Conservation (phyloP, 2,888 invertebrate species). For the Saturnia japonica region DNA sequence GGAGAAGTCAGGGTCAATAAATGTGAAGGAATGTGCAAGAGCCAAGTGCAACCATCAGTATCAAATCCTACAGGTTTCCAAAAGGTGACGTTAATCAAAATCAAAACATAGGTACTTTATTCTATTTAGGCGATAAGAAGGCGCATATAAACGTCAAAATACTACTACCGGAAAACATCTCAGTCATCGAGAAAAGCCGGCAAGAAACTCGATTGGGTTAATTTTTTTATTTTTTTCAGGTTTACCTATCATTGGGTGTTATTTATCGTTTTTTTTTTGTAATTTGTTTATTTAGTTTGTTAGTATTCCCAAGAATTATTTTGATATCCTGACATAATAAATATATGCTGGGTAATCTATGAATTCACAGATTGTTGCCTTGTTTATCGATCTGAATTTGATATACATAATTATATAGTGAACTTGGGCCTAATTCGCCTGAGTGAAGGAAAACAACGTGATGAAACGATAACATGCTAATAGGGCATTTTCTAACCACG, state of each 20-base stretch:
- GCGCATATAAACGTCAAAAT: too few species aligned
- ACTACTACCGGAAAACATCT: too few species aligned
- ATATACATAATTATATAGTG: not conserved
- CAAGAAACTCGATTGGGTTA: too few species aligned
- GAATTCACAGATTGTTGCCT: not conserved
- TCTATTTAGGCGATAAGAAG: too few species aligned
- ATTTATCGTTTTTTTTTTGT: too few species aligned
- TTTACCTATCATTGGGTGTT: not conserved
- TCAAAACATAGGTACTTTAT: too few species aligned
- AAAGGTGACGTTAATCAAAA: slow-evolving; percentile 81
- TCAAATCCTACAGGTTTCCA: slow-evolving; percentile 93
- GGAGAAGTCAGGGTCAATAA: slow-evolving; percentile 95
- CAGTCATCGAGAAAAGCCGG: too few species aligned
- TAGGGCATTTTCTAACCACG: too few species aligned
- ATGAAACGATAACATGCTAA: not conserved
- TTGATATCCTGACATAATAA: not conserved
- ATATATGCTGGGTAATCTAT: too few species aligned
- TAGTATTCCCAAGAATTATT: not conserved
- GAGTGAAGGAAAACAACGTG: not conserved
- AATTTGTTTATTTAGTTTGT: too few species aligned
- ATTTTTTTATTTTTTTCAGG: too few species aligned
- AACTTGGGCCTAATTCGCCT: not conserved
- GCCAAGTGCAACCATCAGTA: slow-evolving; percentile 95
- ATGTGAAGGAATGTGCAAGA: slow-evolving; percentile 95
- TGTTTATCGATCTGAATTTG: not conserved